Percentiles rank a stretch among this genome's conserved stretches.
Conservation (phyloP, 1,140 invertebrate genomes). For the Melipona quadrifasciata region DNA sequence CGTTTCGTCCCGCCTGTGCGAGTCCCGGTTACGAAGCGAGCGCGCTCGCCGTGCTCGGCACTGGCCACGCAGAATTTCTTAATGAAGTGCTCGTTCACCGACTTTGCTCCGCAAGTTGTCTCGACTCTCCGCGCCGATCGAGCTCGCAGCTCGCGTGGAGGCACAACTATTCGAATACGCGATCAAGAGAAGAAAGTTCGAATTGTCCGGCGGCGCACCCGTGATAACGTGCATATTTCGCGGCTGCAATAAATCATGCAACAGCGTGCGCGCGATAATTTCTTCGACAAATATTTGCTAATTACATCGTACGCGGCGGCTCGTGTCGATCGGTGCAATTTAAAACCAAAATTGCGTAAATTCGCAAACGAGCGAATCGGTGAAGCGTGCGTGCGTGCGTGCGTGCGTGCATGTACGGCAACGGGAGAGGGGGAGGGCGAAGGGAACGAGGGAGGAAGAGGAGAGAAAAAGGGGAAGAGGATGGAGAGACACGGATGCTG, state of each 20-base stretch:
- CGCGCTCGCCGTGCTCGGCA: neutral
- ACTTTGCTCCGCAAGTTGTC: conserved; percentile 37
- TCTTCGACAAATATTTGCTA: conserved; percentile 21
- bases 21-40: neutral
- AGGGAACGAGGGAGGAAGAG: too few species aligned
- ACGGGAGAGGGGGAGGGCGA: neutral
- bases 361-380: conserved; percentile 41
- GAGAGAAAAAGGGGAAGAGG: neutral
- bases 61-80: conserved; percentile 60
- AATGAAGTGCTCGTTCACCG: conserved; percentile 56
- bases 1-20: neutral
- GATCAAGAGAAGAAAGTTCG: too few species aligned
- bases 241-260: neutral
- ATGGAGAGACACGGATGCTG: neutral
- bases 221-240: neutral
- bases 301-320: neutral
- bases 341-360: conserved; percentile 49
- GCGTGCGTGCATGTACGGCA: neutral
- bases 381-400: too few species aligned
- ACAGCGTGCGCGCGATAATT: neutral
- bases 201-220: too few species aligned
- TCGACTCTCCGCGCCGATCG: too few species aligned
- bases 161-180: too few species aligned
- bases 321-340: conserved; percentile 33
- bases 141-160: too few species aligned